A percentile compares a stretch with the other conserved stretches of the same genome.
Conservation (phyloP, 2,797 vertebrate species). For the Distichodus sexfasciatus region DNA sequence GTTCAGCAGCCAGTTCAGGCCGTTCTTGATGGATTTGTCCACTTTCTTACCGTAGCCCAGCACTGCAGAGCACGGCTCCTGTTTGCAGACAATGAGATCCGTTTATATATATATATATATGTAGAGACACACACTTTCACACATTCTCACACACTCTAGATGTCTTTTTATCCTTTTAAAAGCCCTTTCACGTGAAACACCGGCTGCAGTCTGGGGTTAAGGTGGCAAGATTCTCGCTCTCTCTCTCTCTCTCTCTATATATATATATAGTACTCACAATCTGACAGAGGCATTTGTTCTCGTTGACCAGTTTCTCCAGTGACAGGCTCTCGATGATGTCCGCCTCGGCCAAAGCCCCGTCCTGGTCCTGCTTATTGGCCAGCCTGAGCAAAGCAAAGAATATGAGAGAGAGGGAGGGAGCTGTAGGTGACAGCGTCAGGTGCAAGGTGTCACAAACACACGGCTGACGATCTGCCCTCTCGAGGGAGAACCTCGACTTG, state of each 20-base stretch:
- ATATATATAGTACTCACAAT: too few species aligned
- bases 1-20: constrained; percentile 87
- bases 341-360: constrained; percentile 89
- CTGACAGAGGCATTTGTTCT: constrained; percentile 93
- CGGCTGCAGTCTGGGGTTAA: not conserved
- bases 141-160: too few species aligned
- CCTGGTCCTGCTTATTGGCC: constrained; percentile 93
- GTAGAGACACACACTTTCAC: too few species aligned
- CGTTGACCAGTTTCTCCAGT: constrained; percentile 90
- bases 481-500: too few species aligned
- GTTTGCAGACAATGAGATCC: too few species aligned
- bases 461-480: not conserved
- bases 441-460: constrained; percentile 32
- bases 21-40: constrained; percentile 92
- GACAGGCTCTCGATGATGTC: constrained; percentile 91
- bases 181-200: too few species aligned
- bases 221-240: not conserved
- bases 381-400: constrained; percentile 71
- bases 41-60: constrained; percentile 88
- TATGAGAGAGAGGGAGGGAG: constrained; percentile 9
- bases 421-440: not conserved
- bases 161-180: too few species aligned
- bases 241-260: too few species aligned
- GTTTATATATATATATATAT: too few species aligned
- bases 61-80: constrained; percentile 94